Evolutionary conservation across 2,113 vertebrate species (phyloP).

Genomic region (Garra rufa): DNA sequence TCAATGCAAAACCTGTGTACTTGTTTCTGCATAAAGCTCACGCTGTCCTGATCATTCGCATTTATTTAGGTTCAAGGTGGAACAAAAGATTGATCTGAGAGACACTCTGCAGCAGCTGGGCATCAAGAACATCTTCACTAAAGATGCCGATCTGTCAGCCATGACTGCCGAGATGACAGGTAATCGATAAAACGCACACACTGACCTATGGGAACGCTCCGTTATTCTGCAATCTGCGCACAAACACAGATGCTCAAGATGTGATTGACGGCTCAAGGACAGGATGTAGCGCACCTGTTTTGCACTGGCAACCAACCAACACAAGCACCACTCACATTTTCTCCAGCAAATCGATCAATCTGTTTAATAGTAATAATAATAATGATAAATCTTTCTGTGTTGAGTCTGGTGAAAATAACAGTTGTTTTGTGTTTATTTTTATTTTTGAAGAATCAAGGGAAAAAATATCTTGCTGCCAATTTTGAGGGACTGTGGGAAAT

Average conservation of each 20-base stretch:
- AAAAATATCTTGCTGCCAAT: too few species aligned
- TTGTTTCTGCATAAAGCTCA: background rate
- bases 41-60: background rate
- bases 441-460: too few species aligned
- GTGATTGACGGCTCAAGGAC: background rate
- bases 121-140: slow-evolving; percentile 87
- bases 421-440: too few species aligned
- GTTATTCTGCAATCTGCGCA: slow-evolving; percentile 26
- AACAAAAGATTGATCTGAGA: slow-evolving; percentile 92
- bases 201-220: background rate
- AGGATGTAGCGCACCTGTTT: background rate
- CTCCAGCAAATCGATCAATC: background rate
- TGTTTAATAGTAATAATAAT: background rate
- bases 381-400: background rate
- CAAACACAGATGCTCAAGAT: background rate
- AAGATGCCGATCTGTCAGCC: slow-evolving; percentile 89
- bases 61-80: slow-evolving; percentile 87
- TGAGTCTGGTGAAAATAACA: background rate
- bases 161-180: slow-evolving; percentile 84
- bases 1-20: background rate
- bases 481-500: too few species aligned
- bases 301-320: background rate
- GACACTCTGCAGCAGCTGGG: slow-evolving; percentile 87
- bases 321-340: background rate
- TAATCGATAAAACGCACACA: background rate